Conservation (phyloP, 2,113 vertebrate species). For the Gopherus evgoodei region DNA sequence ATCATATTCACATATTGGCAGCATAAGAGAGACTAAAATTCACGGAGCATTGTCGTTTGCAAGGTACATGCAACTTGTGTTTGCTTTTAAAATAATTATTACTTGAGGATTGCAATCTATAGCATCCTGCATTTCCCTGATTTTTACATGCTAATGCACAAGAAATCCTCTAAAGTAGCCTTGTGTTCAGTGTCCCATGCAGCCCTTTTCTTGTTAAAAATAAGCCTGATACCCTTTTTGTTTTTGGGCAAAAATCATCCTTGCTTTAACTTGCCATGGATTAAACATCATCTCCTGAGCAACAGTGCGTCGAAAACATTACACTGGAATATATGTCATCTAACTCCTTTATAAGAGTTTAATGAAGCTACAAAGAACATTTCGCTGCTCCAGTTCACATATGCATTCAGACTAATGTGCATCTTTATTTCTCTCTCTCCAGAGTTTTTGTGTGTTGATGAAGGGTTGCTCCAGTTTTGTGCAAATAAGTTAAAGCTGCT, state of each 20-base stretch:
- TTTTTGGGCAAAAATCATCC: neutral
- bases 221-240: neutral
- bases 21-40: neutral
- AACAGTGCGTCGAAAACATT: neutral
- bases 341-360: neutral
- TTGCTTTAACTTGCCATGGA: neutral
- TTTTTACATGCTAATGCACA: neutral
- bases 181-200: neutral
- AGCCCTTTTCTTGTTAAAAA: neutral
- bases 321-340: neutral
- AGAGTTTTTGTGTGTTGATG: conserved; percentile 91
- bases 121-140: neutral
- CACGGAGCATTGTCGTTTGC: neutral
- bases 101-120: neutral
- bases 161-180: neutral
- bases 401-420: conserved; percentile 2
- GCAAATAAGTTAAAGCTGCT: conserved; percentile 89
- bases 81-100: neutral
- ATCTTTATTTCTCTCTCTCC: conserved; percentile 22
- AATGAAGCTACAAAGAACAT: neutral
- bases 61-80: neutral
- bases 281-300: neutral
- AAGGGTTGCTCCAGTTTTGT: conserved; percentile 90
- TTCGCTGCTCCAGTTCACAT: neutral
- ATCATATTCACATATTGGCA: neutral